Evolutionary conservation across 2,113 vertebrate species (phyloP), one percentile per base, ranked within the genome.

Genomic region (Oncorhynchus keta): DNA sequence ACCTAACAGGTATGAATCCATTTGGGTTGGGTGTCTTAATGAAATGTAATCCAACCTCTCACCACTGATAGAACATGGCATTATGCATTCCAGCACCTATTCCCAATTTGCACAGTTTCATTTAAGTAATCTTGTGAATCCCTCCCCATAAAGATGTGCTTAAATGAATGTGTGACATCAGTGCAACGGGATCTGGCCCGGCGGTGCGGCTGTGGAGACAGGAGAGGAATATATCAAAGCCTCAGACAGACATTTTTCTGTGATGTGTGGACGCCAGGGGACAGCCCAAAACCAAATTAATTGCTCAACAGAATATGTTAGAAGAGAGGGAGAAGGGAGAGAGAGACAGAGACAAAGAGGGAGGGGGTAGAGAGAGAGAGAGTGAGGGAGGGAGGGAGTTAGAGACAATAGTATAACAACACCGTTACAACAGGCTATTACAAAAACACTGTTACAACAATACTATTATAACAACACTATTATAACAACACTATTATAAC

Each of bases 71-170:
- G 39, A 12, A 22, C 26, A 20, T 70, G 32, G 7, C 35, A 70
- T 70, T 70, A 22, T 14, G 26, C 18, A 70, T 9, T n/a, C 68
- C 35, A 70, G 45, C n/a, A 22, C 12, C 39, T 24, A 70, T 70
- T 70, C 68, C 68, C 68, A 70, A 70, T 70, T 70, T 49, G 68
- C 68, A 70, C 68, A 70, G 68, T 70, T 48, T 70, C 20, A 70
- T 70, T 70, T 6, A 49, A 70, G 68, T 70, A 48, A 70, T 32
- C 68, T 70, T 70, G 68, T 70, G n/a, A 70, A 70, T 51, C 68
- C 68, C 22, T 70, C 68, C 68, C 68, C 22, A 35, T 24, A 70
- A 35, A 70, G 68, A 70, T 45, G 22, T 70, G 68, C 68, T 49
- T 49, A 48, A 4, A 4, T 14, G 14, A 5, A 20, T 13, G 12